These are phyloP conservation scores for Pseudococcus jackbeardsleyi DNA, from an alignment of 2,888 invertebrate genomes.

Conservation along the genomic window DNA sequence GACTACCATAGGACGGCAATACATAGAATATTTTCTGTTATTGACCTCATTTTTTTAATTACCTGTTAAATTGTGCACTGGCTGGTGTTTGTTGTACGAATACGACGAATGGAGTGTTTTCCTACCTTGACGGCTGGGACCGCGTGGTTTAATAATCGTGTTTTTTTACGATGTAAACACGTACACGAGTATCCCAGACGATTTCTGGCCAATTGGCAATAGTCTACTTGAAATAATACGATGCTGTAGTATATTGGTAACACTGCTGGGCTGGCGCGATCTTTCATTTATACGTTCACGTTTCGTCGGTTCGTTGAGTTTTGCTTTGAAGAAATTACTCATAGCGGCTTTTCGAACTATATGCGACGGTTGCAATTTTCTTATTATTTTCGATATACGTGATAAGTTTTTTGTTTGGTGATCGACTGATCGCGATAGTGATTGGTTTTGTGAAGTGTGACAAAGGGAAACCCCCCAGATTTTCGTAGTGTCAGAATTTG, in stretches of 20 bases:
- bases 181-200: not conserved
- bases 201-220: too few relatives aligned
- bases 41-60: constrained; percentile 26
- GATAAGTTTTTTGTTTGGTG: not conserved
- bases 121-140: constrained; percentile 21
- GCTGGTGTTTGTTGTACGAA: not conserved
- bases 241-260: constrained; percentile 1
- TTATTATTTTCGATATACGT: not conserved
- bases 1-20: not conserved
- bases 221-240: not conserved
- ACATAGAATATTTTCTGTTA: not conserved
- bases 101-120: not conserved
- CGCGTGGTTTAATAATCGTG: not conserved
- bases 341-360: constrained; percentile 31
- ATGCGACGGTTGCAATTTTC: constrained; percentile 25
- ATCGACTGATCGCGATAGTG: not conserved
- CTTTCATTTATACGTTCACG: not conserved
- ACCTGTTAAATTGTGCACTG: not conserved
- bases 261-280: not conserved
- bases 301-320: constrained; percentile 31
- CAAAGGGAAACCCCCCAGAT: not conserved
- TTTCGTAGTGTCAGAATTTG: not conserved
- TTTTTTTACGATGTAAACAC: constrained; percentile 8
- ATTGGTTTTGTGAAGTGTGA: not conserved
- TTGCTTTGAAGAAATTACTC: constrained; percentile 30